Percentiles rank a stretch among this genome's conserved stretches.
Evolutionary conservation across 2,888 invertebrate species (phyloP).

Genomic region (Caenorhabditis imperialis): DNA sequence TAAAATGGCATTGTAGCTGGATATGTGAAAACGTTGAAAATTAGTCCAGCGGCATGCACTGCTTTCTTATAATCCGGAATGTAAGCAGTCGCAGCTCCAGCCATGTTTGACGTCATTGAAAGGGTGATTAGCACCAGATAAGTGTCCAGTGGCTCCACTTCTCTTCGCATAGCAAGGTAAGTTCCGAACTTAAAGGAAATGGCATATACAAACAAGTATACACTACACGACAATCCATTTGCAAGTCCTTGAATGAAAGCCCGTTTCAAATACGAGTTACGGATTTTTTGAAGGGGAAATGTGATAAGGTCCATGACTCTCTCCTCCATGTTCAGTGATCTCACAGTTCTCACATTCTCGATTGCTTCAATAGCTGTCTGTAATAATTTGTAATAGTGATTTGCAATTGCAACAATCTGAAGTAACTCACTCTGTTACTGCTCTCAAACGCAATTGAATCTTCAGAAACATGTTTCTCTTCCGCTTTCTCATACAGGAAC

Average conservation of each 20-base stretch:
- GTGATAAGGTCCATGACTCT: conserved; percentile 63
- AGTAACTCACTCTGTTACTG: conserved; percentile 66
- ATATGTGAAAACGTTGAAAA: conserved; percentile 71
- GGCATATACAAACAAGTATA: conserved; percentile 79
- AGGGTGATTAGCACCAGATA: conserved; percentile 79
- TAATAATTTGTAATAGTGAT: too few species aligned
- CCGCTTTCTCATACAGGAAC: conserved; percentile 78
- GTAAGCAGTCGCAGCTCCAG: conserved; percentile 74
- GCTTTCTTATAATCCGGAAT: conserved; percentile 79
- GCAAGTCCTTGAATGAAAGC: conserved; percentile 74
- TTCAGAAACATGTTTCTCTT: conserved; percentile 78
- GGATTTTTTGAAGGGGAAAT: conserved; percentile 11
- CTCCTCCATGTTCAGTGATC: conserved; percentile 64
- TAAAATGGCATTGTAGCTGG: conserved; percentile 11
- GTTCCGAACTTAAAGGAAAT: conserved; percentile 80
- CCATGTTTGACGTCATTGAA: conserved; percentile 9
- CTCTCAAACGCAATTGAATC: conserved; percentile 13
- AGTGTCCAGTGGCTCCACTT: conserved; percentile 78
- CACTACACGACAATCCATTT: conserved; percentile 78
- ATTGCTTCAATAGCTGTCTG: conserved; percentile 80
- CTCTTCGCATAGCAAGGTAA: conserved; percentile 50
- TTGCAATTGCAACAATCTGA: conserved; percentile 81
- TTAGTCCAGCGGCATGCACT: conserved; percentile 75
- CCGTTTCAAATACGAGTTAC: conserved; percentile 65
- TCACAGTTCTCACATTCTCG: conserved; percentile 79